Base-by-base conservation (phyloP, 30 jellyfish, hydroid and myxozoan species). In the Pseudorhiza aurosa region DNA sequence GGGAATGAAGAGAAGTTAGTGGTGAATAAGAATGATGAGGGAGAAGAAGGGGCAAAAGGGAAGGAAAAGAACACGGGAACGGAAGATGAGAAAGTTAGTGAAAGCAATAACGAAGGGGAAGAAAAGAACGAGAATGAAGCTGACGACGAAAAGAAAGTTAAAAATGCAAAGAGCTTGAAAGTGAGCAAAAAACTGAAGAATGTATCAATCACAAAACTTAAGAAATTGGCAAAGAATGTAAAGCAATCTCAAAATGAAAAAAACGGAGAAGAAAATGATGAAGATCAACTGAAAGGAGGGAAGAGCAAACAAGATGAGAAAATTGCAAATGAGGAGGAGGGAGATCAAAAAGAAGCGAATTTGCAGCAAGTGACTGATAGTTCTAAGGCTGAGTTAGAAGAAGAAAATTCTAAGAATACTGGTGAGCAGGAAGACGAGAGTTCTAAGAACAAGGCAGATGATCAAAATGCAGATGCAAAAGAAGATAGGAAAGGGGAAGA, bases 401-500 rank as follows among this genome's bases (percentile, higher is more conserved):
- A 5, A 39, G 50, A 39, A 12, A 56, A n/a, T 56, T 15, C 70
- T 56, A 56, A 56, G 39, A 56, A 31, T 3, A 6, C 53, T 3
- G 58, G 5, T 1, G 14, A 76, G n/a, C 80, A 76, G 55, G 71
- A 60, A 42, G 69, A 17, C 19, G 55, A 43, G 35, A 29, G 44
- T 35, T 43, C 80, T 11, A 68, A 69, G 56, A 58, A 18, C 49
- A 37, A 29, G 6, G 82, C 42, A 26, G 65, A 68, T 57, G 74
- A 33, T 10, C 8, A n/a, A 9, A 53, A 79, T 62, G 68, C 68
- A 8, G 91, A 51, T 0, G 0, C 65, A 25, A 62, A 43, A 19
- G 75, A 58, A 11, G 45, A 62, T 45, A 75, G 42, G 30, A 68
- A 45, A 8, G 53, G 29, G 5, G 92, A 87, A n/a, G 93, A 77